Evolutionary conservation across 2,113 vertebrate species (phyloP).

Genomic region (Eira barbara): DNA sequence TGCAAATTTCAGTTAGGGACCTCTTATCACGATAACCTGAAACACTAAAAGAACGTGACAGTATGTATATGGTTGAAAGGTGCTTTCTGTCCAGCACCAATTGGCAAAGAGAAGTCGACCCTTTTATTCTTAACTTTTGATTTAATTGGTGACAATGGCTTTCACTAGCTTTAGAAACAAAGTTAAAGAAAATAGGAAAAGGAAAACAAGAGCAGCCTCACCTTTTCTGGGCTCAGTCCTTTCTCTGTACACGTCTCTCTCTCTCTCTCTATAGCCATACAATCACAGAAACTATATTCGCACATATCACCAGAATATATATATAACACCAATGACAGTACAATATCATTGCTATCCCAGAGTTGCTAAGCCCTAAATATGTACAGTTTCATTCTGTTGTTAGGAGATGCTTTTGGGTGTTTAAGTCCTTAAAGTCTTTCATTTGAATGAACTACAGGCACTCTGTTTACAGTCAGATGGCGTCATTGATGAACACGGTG

Average conservation of each 20-base stretch:
- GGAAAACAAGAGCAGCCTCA: neutral
- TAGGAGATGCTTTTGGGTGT: neutral
- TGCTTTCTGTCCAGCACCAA: neutral
- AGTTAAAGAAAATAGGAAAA: neutral
- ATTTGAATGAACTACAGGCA: neutral
- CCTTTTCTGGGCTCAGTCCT: neutral
- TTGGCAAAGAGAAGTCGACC: neutral
- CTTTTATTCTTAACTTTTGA: neutral
- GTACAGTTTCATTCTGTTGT: neutral
- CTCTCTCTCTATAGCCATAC: neutral
- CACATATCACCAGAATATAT: neutral
- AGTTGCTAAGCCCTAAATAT: neutral
- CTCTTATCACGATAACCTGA: neutral
- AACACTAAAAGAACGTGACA: neutral
- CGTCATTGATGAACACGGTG: constrained; percentile 87
- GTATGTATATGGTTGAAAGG: neutral
- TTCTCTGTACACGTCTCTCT: neutral
- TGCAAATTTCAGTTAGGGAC: neutral
- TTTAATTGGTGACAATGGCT: neutral
- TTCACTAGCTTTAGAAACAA: neutral
- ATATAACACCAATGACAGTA: neutral
- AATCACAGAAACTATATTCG: neutral
- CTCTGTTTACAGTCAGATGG: constrained; percentile 82
- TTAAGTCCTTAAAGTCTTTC: neutral
- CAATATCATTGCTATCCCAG: neutral